A percentile compares a stretch with the other conserved stretches of the same genome.
Conservation (phyloP, 2,113 vertebrate genomes). For the Myiagra hebetior region DNA sequence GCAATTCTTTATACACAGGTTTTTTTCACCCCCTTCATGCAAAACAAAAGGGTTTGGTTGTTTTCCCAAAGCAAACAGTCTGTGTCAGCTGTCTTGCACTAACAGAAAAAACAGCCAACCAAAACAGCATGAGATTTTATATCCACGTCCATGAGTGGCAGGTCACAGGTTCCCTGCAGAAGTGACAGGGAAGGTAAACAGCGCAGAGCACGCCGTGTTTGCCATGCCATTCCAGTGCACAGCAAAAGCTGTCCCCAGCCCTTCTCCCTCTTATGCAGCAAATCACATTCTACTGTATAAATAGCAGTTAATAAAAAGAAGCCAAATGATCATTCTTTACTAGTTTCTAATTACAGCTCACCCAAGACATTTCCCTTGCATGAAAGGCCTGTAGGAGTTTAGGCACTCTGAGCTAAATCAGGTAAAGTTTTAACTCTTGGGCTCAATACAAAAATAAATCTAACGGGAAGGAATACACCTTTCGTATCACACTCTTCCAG, state of each 20-base stretch:
- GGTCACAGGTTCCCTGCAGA: constrained; percentile 46
- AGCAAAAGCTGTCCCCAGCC: constrained; percentile 6
- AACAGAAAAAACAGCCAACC: neutral
- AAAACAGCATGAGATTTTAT: constrained; percentile 29
- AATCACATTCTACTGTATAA: neutral
- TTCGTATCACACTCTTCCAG: neutral
- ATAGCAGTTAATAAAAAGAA: neutral
- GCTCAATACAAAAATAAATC: neutral
- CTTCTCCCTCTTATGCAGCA: neutral
- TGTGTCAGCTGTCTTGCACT: constrained; percentile 46
- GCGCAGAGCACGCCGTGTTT: neutral
- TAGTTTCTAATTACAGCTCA: neutral
- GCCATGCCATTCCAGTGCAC: neutral
- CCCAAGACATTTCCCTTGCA: neutral
- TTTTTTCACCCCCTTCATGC: neutral
- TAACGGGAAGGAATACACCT: neutral
- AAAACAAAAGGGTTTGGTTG: constrained; percentile 55
- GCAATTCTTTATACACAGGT: constrained; percentile 25
- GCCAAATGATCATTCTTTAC: neutral
- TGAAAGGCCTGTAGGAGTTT: neutral
- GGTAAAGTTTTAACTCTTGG: neutral
- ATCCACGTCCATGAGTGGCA: neutral
- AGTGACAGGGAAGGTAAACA: constrained; percentile 41
- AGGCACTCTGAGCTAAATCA: neutral
- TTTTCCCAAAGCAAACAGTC: constrained; percentile 52